A percentile compares a stretch with the other conserved stretches of the same genome.
phyloP scores from a whole-genome alignment of 2,113 vertebrate genomes.

The Colossoma macropomum region DNA sequence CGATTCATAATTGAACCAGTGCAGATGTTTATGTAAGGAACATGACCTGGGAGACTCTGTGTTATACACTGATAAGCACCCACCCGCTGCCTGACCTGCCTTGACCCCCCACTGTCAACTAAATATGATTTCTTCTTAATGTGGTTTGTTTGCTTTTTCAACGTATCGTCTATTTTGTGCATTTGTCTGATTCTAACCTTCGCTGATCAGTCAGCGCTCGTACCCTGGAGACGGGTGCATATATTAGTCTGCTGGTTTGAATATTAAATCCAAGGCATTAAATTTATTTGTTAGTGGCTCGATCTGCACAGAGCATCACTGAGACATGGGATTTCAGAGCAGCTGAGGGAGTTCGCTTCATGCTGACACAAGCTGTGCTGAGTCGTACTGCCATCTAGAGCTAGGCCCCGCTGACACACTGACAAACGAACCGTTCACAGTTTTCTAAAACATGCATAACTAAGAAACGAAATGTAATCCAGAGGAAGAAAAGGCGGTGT shows the following conservation, averaged over 20 bases:
- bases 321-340: conserved; percentile 1
- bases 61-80: background rate
- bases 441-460: background rate
- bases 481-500: background rate
- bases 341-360: background rate
- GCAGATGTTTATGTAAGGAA: background rate
- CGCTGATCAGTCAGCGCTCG: background rate
- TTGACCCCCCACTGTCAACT: background rate
- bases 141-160: background rate
- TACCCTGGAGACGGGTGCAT: background rate
- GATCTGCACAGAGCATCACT: background rate
- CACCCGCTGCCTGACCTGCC: background rate
- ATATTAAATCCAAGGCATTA: background rate
- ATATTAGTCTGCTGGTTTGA: background rate
- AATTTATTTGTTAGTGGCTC: background rate
- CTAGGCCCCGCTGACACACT: background rate
- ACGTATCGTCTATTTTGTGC: background rate
- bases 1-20: background rate
- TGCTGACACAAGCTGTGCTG: background rate
- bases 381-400: conserved; percentile 70
- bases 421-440: background rate
- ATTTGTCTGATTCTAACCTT: background rate
- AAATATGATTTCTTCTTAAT: background rate
- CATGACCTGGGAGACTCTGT: background rate
- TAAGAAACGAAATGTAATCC: background rate